Percentiles rank a stretch among this genome's conserved stretches.
These are phyloP conservation scores for Tethya wilhelma DNA, from an alignment of 37 sponge, comb jelly and placozoan genomes.

Conservation along the genomic window DNA sequence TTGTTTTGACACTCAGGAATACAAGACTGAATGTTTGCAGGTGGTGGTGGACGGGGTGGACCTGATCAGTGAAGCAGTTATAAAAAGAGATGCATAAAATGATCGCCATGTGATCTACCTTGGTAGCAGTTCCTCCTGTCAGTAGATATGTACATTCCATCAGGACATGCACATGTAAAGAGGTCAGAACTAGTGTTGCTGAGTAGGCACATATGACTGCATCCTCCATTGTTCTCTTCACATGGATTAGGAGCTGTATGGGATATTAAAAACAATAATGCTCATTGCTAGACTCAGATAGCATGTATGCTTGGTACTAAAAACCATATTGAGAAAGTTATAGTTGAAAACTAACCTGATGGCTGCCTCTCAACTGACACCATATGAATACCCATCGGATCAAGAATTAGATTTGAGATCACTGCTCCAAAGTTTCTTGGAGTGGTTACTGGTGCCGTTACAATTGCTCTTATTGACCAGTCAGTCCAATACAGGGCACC, in stretches of 20 bases:
- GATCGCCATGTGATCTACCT: too few relatives aligned
- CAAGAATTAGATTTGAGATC: neutral
- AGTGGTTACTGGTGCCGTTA: neutral
- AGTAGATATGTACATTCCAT: neutral
- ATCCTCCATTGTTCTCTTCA: neutral
- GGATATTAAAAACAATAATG: neutral
- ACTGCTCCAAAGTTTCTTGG: neutral
- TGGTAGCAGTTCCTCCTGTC: neutral
- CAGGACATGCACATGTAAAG: neutral
- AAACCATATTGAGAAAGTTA: neutral
- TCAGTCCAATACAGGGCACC: conserved; percentile 68
- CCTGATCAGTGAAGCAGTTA: too few relatives aligned
- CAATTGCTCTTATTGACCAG: conserved; percentile 38
- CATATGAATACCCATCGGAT: conserved; percentile 28
- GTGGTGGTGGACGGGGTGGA: too few relatives aligned
- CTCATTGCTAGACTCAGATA: neutral
- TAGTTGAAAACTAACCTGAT: neutral
- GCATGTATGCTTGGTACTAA: neutral
- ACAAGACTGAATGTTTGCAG: too few relatives aligned
- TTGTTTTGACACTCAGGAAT: too few relatives aligned
- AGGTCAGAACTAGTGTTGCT: neutral
- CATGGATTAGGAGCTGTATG: neutral
- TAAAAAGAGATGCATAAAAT: too few relatives aligned
- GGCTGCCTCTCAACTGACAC: conserved; percentile 16
- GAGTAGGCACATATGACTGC: neutral